phyloP scores from a whole-genome alignment of 2,888 invertebrate genomes.

The Tipula unca region DNA sequence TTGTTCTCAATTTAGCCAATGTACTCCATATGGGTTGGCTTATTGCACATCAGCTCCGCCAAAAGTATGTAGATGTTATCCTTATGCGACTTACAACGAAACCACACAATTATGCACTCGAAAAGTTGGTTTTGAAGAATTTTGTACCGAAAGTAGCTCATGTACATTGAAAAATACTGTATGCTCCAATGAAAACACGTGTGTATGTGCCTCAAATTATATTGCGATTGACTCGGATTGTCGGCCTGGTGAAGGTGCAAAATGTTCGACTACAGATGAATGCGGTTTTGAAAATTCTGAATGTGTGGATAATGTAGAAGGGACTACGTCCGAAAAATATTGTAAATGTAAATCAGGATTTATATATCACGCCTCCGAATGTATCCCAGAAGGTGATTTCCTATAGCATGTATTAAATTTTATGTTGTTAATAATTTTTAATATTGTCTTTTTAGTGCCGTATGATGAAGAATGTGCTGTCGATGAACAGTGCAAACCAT shows the following conservation, averaged over 20 bases:
- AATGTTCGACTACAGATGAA: conserved; percentile 33
- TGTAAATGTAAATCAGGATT: conserved; percentile 39
- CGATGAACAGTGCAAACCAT: conserved; percentile 39
- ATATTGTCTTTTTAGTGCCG: conserved; percentile 25
- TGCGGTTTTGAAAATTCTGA: conserved; percentile 32
- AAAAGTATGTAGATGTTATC: conserved; percentile 36
- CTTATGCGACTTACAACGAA: conserved; percentile 36
- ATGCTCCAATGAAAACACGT: conserved; percentile 34
- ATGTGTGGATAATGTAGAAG: conserved; percentile 26
- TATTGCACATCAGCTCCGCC: conserved; percentile 31
- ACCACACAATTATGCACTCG: conserved; percentile 35
- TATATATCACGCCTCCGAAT: conserved; percentile 37
- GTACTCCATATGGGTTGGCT: conserved; percentile 38
- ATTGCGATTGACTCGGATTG: conserved; percentile 32
- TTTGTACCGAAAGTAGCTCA: conserved; percentile 35
- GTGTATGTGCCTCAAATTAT: conserved; percentile 34
- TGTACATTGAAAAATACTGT: conserved; percentile 32
- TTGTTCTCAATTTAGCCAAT: conserved; percentile 39
- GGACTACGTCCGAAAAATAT: not conserved
- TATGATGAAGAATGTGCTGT: conserved; percentile 37
- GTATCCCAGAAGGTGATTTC: conserved; percentile 35
- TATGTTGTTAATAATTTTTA: not conserved
- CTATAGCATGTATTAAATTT: not conserved
- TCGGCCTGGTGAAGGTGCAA: conserved; percentile 34
- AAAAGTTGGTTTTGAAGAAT: conserved; percentile 35